These are phyloP conservation scores for Sebastes oblongus DNA, from an alignment of 2,797 vertebrate genomes.

Conservation along the genomic window DNA sequence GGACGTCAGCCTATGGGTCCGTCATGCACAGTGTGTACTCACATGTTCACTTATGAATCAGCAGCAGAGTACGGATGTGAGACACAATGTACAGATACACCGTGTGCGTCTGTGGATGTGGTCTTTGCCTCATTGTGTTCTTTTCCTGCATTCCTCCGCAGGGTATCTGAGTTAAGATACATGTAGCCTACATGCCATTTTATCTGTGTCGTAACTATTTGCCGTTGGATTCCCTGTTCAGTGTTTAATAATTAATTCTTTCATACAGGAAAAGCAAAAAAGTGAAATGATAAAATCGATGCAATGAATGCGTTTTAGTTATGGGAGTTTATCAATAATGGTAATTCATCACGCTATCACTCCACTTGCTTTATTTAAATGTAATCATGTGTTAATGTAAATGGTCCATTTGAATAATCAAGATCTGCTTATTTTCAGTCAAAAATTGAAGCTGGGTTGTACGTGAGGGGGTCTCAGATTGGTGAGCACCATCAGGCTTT, in stretches of 20 bases:
- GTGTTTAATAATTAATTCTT: not conserved
- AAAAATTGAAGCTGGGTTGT: conserved; percentile 47
- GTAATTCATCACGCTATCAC: not conserved
- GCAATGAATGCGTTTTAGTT: conserved; percentile 2
- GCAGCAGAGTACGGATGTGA: conserved; percentile 61
- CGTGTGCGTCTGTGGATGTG: conserved; percentile 52
- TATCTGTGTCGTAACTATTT: conserved; percentile 27
- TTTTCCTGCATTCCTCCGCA: conserved; percentile 70
- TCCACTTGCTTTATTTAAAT: not conserved
- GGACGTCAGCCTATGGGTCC: conserved; percentile 14
- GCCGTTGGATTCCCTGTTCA: not conserved
- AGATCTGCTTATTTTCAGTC: conserved; percentile 19
- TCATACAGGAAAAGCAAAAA: not conserved
- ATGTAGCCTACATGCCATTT: conserved; percentile 32
- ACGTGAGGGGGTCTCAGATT: conserved; percentile 68
- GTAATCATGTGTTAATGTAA: not conserved
- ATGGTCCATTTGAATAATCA: conserved; percentile 1
- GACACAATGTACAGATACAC: conserved; percentile 68
- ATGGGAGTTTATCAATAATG: not conserved
- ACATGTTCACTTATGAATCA: conserved; percentile 63
- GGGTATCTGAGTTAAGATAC: conserved; percentile 52
- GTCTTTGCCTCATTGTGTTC: conserved; percentile 67
- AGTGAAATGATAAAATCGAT: not conserved
- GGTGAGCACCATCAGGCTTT: conserved; percentile 74
- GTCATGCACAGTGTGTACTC: conserved; percentile 41